Evolutionary conservation across 35 echinoderm and acorn worm genomes (phyloP).

Genomic region (Antedon bifida): DNA sequence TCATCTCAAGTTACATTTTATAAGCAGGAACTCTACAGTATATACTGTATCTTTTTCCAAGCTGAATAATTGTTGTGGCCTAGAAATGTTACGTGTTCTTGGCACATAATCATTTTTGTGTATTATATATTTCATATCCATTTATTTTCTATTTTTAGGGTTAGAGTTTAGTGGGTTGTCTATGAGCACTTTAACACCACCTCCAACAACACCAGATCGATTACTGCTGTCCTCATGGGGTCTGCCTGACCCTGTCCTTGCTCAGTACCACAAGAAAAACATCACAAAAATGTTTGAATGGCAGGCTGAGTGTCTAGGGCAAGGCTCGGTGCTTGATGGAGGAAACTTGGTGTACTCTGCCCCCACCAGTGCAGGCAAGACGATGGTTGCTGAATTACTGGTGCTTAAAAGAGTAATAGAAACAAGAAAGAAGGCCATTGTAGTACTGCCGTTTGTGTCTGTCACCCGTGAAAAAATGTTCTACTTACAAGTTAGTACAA

Average conservation of each 20-base stretch:
- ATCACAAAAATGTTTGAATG: conserved; percentile 90
- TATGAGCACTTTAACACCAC: conserved; percentile 27
- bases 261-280: conserved; percentile 58
- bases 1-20: too few species aligned
- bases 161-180: neutral
- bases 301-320: conserved; percentile 75
- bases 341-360: conserved; percentile 91
- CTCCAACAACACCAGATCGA: conserved; percentile 23
- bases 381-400: conserved; percentile 85
- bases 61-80: too few species aligned
- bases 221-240: conserved; percentile 79
- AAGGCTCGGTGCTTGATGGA: conserved; percentile 50
- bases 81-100: too few species aligned
- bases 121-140: neutral
- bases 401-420: conserved; percentile 84
- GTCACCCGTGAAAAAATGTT: conserved; percentile 97
- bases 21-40: too few species aligned
- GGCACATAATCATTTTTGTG: too few species aligned
- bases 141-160: conserved; percentile 5
- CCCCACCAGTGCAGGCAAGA: conserved; percentile 96
- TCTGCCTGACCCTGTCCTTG: conserved; percentile 45
- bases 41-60: too few species aligned
- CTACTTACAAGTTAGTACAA: conserved; percentile 82
- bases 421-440: conserved; percentile 84
- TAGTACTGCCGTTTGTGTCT: conserved; percentile 89